Conservation (phyloP, 92 coral and sea anemone genomes). For the Anthopleura xanthogrammica region DNA sequence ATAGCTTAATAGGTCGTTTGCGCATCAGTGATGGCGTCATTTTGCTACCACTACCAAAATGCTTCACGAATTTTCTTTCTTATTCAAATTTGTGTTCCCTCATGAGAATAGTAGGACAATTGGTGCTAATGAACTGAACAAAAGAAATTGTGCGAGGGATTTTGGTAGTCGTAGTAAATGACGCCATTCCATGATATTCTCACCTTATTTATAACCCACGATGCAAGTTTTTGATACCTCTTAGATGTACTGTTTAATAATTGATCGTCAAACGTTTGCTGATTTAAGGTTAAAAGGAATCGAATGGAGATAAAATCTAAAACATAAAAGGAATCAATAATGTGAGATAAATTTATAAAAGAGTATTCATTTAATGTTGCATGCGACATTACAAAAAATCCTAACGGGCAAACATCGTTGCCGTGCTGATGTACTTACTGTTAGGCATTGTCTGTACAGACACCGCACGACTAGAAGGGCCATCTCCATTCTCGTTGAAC, state of each 20-base stretch:
- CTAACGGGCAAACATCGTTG: too few species aligned
- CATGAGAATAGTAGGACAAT: too few species aligned
- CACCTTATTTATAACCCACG: conserved; percentile 4
- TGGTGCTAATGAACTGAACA: too few species aligned
- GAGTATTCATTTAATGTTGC: too few species aligned
- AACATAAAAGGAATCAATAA: not conserved
- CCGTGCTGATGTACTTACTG: conserved; percentile 3
- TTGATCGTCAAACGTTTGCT: not conserved
- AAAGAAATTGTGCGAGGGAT: too few species aligned
- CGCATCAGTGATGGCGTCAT: too few species aligned
- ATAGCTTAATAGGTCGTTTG: too few species aligned
- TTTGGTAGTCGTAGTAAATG: too few species aligned
- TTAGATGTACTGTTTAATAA: not conserved
- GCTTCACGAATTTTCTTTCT: too few species aligned
- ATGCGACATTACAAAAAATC: too few species aligned
- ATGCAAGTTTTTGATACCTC: not conserved
- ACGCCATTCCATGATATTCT: not conserved
- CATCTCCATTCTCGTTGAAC: conserved; percentile 44
- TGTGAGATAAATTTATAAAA: not conserved
- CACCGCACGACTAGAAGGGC: conserved; percentile 38
- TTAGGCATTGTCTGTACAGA: conserved; percentile 29
- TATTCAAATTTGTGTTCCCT: too few species aligned
- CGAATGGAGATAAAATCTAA: conserved; percentile 28
- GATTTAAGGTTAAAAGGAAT: not conserved
- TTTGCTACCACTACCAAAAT: too few species aligned